A percentile compares a stretch with the other conserved stretches of the same genome.
Evolutionary conservation across 2,888 invertebrate species (phyloP).

Genomic region (Rutpela maculata): DNA sequence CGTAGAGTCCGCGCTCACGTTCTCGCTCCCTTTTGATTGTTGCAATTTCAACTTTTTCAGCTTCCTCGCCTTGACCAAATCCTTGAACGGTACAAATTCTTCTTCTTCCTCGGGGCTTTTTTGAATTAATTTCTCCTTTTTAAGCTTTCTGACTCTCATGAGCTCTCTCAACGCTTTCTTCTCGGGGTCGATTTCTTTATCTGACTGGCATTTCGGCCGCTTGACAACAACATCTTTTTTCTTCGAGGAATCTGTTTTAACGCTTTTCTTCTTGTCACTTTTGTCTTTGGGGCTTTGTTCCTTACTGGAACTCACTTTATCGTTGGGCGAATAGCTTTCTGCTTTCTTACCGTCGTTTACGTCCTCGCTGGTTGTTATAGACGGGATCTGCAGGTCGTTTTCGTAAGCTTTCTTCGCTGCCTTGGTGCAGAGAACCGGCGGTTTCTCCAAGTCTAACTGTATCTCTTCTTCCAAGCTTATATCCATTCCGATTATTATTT

Average conservation of each 20-base stretch:
- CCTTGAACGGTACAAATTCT: conserved; percentile 62
- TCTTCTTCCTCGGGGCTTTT: conserved; percentile 49
- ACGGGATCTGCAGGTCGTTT: conserved; percentile 58
- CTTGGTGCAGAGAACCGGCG: conserved; percentile 59
- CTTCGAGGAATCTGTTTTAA: conserved; percentile 39
- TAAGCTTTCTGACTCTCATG: conserved; percentile 13
- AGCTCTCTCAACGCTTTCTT: conserved; percentile 37
- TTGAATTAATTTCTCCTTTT: conserved; percentile 36
- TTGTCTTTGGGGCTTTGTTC: conserved; percentile 40
- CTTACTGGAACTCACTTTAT: conserved; percentile 54
- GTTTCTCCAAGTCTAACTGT: conserved; percentile 54
- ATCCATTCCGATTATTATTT: conserved; percentile 61
- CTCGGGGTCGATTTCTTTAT: conserved; percentile 19
- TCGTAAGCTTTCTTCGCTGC: conserved; percentile 66
- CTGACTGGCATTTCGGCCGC: conserved; percentile 18
- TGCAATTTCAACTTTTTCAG: conserved; percentile 60
- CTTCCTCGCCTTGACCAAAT: conserved; percentile 60
- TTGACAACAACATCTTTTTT: conserved; percentile 16
- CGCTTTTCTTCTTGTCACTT: conserved; percentile 28
- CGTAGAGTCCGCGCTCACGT: conserved; percentile 52
- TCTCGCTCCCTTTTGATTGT: conserved; percentile 49
- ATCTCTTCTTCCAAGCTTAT: conserved; percentile 61
- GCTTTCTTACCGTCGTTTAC: conserved; percentile 47
- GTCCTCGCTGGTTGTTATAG: conserved; percentile 60
- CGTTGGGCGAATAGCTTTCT: conserved; percentile 39